Base-by-base conservation (phyloP, 2,797 vertebrate genomes). In the Mycteria americana region DNA sequence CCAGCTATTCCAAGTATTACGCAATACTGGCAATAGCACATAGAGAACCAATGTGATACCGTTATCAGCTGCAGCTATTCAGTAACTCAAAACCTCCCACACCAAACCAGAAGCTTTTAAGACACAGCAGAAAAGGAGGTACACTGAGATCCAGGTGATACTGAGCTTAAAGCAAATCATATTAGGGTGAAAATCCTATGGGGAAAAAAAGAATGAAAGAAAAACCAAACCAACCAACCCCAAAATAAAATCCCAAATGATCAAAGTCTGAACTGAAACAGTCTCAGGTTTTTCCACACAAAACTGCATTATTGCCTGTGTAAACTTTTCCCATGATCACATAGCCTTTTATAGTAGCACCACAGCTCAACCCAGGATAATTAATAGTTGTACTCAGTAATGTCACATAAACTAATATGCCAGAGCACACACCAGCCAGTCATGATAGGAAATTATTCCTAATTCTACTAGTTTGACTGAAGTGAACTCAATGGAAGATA, bases 11-110 rank as follows among this genome's bases (percentile, higher is more conserved):
- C 27, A 54, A 56, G n/a, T 12, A 51, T 89, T 94, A 64, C 0
- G 4, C 33, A 86, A 78, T 22, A 62, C 10, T 48, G 37, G 45
- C 72, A 69, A 73, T 2, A 1, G 23, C 51, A 91, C 15, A 18
- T 0, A 53, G 27, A 37, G 30, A 82, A 63, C 24, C 8, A 30
- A 28, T 3, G 19, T 4, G 28, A 73, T 25, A 35, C 6, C 0
- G 0, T 45, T 64, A 60, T 51, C 75, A 70, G 60, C 51, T 77
- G 25, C 54, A 77, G 60, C 82, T 50, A 45, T 21, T 70, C n/a
- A n/a, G 14, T 45, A 67, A 65, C 41, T 53, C 39, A 88, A 62
- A 70, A 48, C 9, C 3, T 83, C 31, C 73, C 72, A 7, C 62
- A 41, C 7, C 35, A 70, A 79, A 75, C 18, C 16, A 27, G 5